These are phyloP conservation scores for Salvelinus fontinalis DNA, from an alignment of 2,113 vertebrate genomes.

Conservation along the genomic window DNA sequence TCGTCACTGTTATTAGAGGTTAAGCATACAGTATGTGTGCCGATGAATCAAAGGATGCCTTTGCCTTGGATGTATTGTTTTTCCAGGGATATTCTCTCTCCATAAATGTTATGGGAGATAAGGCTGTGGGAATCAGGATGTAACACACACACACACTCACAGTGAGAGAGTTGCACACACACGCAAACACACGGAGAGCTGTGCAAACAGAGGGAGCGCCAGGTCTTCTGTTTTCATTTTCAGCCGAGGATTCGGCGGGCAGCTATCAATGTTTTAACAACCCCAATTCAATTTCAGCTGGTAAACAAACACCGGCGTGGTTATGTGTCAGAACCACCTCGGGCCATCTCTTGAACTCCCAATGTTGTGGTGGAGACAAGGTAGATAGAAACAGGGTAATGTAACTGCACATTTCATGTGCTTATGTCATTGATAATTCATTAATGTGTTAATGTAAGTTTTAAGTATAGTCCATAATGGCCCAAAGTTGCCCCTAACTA, in stretches of 20 bases:
- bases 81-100: conserved; percentile 19
- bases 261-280: conserved; percentile 25
- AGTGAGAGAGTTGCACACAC: too few relatives aligned
- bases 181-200: neutral
- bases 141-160: conserved; percentile 6
- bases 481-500: too few relatives aligned
- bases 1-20: conserved; percentile 14
- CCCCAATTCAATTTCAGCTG: conserved; percentile 33
- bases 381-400: neutral
- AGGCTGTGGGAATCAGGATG: conserved; percentile 16
- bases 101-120: conserved; percentile 21
- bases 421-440: neutral
- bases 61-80: conserved; percentile 19
- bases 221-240: conserved; percentile 23
- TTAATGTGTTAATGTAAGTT: too few relatives aligned
- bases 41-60: neutral
- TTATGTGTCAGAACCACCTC: neutral
- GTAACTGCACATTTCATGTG: neutral
- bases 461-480: too few relatives aligned
- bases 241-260: conserved; percentile 11
- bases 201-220: conserved; percentile 24
- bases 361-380: conserved; percentile 3
- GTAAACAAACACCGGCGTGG: conserved; percentile 23
- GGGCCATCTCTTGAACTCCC: neutral
- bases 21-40: neutral